Percentiles rank a stretch among this genome's conserved stretches.
phyloP scores from a whole-genome alignment of 2,888 invertebrate genomes.

The Eupithecia exiguata region DNA sequence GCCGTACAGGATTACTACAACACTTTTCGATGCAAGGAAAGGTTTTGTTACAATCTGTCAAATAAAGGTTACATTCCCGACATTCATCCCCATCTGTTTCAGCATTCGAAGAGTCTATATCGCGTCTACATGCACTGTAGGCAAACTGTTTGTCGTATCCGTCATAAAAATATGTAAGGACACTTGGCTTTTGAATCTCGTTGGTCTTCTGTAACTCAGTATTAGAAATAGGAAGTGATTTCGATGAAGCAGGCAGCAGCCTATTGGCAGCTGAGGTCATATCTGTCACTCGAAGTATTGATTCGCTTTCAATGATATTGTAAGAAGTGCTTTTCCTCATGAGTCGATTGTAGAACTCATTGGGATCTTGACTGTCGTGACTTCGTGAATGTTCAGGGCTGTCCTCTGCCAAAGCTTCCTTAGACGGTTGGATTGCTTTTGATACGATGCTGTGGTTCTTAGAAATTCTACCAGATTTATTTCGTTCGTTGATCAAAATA shows the following conservation, averaged over 20 bases:
- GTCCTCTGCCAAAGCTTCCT: constrained; percentile 29
- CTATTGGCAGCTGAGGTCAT: constrained; percentile 63
- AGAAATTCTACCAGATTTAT: constrained; percentile 33
- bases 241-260: constrained; percentile 42
- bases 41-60: background rate
- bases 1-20: background rate
- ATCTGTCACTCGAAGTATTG: constrained; percentile 70
- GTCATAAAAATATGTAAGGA: constrained; percentile 58
- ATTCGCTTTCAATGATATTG: constrained; percentile 72
- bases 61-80: background rate
- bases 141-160: constrained; percentile 28
- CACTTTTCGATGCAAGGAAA: constrained; percentile 10
- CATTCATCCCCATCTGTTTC: background rate
- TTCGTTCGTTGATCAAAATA: constrained; percentile 56
- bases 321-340: constrained; percentile 68
- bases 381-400: background rate
- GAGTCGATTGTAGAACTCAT: constrained; percentile 52
- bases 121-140: background rate
- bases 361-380: constrained; percentile 27
- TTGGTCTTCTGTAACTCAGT: constrained; percentile 51
- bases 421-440: constrained; percentile 59
- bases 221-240: constrained; percentile 55
- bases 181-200: constrained; percentile 48
- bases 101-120: background rate
- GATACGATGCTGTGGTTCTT: constrained; percentile 45